These are phyloP conservation scores for Astropecten irregularis DNA, from an alignment of 53 echinoderm and acorn worm genomes.

Conservation along the genomic window DNA sequence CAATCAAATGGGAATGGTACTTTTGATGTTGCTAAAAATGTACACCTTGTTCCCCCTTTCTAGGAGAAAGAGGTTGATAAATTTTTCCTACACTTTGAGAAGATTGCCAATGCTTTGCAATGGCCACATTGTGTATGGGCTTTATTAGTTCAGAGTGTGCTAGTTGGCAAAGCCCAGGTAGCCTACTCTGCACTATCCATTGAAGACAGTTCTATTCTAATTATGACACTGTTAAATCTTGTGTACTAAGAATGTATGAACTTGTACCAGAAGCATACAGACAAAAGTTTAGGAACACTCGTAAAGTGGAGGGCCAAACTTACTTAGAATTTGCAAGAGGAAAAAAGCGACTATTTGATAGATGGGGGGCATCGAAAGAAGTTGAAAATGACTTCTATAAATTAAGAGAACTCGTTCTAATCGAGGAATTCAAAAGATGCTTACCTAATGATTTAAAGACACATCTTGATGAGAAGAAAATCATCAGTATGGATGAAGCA, in stretches of 20 bases:
- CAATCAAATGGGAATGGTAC: too few species aligned
- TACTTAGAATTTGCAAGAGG: slow-evolving; percentile 53
- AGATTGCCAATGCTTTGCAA: too few species aligned
- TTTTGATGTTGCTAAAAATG: too few species aligned
- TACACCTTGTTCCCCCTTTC: too few species aligned
- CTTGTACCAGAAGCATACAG: slow-evolving; percentile 72
- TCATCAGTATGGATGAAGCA: neutral
- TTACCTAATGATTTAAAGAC: slow-evolving; percentile 7
- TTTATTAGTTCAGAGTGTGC: slow-evolving; percentile 26
- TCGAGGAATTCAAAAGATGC: slow-evolving; percentile 24
- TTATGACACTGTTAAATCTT: slow-evolving; percentile 52
- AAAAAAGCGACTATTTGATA: neutral
- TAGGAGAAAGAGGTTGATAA: too few species aligned
- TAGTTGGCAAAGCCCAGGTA: slow-evolving; percentile 1
- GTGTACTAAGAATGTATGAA: slow-evolving; percentile 48
- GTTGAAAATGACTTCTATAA: slow-evolving; percentile 10
- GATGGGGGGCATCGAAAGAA: slow-evolving; percentile 19
- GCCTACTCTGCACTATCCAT: slow-evolving; percentile 48
- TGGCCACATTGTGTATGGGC: neutral
- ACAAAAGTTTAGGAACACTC: slow-evolving; percentile 29
- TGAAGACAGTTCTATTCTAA: slow-evolving; percentile 5
- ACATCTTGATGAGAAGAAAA: neutral
- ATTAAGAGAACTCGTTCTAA: neutral
- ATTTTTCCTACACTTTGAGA: too few species aligned
- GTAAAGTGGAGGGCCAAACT: slow-evolving; percentile 43